Evolutionary conservation across 64 coral and sea anemone species (phyloP), one percentile per base, ranked within the genome.

Genomic region (Stichodactyla mertensii): DNA sequence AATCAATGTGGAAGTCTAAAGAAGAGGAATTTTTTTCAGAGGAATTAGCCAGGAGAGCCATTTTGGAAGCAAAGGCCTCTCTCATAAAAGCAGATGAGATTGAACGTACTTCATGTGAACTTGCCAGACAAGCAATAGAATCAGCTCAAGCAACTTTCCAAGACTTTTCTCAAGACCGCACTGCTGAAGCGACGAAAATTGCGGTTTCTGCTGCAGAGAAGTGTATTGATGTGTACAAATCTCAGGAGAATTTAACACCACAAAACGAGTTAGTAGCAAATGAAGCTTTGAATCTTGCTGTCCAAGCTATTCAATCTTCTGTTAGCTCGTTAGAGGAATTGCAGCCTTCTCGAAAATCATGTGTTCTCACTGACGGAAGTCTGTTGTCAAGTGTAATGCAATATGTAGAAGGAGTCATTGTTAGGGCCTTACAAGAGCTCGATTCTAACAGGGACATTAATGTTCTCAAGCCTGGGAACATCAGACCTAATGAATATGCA

Each of bases 351-450:
- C 20, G 69, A 11, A 31, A n/a, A 23, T 26, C 24, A 5, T 31
- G 69, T 19, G 26, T 74, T 31, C 12, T 31, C 10, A 74, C 22
- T 10, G 69, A 74, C 23, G 69, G 69, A 31, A 74, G 4, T 26
- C 24, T 74, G 2, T 23, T 74, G 1, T 74, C 69, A 28, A 23
- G 69, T 81, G 56, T 89, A 58, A 45, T 83, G 31, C 86, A 84
- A 12, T 88, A 92, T 64, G 90, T 95, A 4, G 93, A 89, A 78
- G 54, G 70, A 57, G 71, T 92, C 10, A 86, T 92, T 26, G 82
- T 91, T 78, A 78, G 28, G 69, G 93, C 93, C 57, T 71, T 89
- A 11, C 88, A 70, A 15, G 24, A 64, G 82, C 61, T 87, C 56
- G 66, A 77, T 24, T 26, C 83, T 51, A 57, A 6, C 28, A 58